Evolutionary conservation across 2,113 vertebrate genomes (phyloP).

Genomic region (rat (Rattus norvegicus)): GRCr8 NC_086025.1:126555001-126555500

Average conservation of each 20-base stretch:
- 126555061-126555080: neutral
- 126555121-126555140: neutral
- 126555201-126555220: neutral
- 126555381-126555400: conserved; percentile 31
- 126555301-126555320: neutral
- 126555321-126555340: conserved; percentile 53
- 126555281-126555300: conserved; percentile 21
- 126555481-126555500: neutral
- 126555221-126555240: neutral
- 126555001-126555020: neutral
- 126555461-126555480: neutral
- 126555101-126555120: neutral
- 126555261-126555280: neutral
- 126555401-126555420: conserved; percentile 19
- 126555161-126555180: fast-evolving
- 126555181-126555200: neutral
- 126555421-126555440: conserved; percentile 12
- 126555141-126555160: neutral
- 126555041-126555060: no score
- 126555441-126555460: conserved; percentile 24
- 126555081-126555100: neutral
- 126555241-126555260: neutral
- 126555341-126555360: conserved; percentile 72
- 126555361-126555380: conserved; percentile 53
- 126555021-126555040: neutral